Percentiles rank a stretch among this genome's conserved stretches.
These are phyloP conservation scores for Camelus bactrianus DNA, from an alignment of 2,113 vertebrate genomes.

Conservation along the genomic window DNA sequence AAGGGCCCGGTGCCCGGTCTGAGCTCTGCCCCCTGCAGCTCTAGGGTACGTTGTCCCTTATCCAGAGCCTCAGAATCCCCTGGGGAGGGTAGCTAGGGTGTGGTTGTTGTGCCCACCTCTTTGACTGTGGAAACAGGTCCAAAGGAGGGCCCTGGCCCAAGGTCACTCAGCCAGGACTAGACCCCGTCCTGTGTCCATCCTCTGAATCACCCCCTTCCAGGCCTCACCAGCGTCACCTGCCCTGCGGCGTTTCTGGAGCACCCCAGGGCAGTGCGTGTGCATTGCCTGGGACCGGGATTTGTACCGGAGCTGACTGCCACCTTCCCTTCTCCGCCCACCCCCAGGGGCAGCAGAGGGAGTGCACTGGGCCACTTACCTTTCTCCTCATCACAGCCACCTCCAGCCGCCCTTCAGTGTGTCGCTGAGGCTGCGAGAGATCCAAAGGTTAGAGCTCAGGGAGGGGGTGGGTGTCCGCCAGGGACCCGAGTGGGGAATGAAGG, in stretches of 20 bases:
- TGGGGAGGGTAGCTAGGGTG: neutral
- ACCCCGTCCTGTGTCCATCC: accelerated
- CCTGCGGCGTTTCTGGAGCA: accelerated
- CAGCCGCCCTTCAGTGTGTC: slow-evolving; percentile 64
- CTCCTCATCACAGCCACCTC: neutral
- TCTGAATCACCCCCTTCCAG: neutral
- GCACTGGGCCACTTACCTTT: neutral
- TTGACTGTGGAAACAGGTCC: neutral
- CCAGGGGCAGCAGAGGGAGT: neutral
- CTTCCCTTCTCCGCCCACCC: no score
- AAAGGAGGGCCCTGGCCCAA: neutral
- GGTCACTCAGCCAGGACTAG: neutral
- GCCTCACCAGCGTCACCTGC: neutral
- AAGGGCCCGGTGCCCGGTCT: neutral
- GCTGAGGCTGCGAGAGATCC: slow-evolving; percentile 74
- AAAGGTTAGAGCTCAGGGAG: slow-evolving; percentile 22
- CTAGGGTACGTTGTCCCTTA: neutral
- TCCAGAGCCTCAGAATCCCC: neutral
- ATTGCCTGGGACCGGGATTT: neutral
- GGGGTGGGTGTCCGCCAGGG: no score
- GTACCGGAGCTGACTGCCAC: neutral
- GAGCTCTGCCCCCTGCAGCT: neutral
- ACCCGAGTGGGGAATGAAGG: neutral
- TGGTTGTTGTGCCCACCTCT: neutral
- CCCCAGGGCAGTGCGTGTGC: accelerated